Evolutionary conservation across 2,888 invertebrate genomes (phyloP).

Genomic region (Drosophila heteroneura): DNA sequence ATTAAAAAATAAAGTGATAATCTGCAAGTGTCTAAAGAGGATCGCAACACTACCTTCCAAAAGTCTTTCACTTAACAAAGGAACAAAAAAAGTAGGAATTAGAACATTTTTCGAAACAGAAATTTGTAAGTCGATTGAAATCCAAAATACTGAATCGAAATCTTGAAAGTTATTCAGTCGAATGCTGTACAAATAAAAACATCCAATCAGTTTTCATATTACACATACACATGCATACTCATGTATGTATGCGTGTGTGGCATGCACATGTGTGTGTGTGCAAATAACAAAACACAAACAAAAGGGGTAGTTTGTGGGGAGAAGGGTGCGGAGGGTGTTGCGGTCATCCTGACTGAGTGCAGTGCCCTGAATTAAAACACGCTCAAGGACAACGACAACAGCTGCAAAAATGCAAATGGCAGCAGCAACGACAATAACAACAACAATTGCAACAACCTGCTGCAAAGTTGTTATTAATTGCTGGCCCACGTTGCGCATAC

Average conservation of each 20-base stretch:
- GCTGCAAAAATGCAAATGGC: constrained; percentile 37
- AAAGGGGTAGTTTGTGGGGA: background rate
- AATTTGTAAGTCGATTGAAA: background rate
- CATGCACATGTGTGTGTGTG: background rate
- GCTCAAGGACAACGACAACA: constrained; percentile 77
- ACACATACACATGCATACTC: background rate
- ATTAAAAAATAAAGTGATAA: background rate
- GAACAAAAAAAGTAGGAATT: background rate
- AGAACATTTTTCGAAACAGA: background rate
- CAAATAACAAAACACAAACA: constrained; percentile 2
- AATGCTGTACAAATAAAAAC: background rate
- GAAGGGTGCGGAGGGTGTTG: constrained; percentile 24
- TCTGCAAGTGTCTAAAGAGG: background rate
- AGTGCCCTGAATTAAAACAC: constrained; percentile 81
- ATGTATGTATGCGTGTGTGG: background rate
- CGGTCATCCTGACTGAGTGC: constrained; percentile 76
- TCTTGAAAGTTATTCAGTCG: background rate
- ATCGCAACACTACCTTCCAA: background rate
- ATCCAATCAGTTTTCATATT: background rate
- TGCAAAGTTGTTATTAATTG: constrained; percentile 65
- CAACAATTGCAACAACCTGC: constrained; percentile 21
- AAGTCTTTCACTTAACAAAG: background rate
- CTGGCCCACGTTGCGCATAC: constrained; percentile 49
- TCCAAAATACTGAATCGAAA: background rate
- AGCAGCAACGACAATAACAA: constrained; percentile 33